These are phyloP conservation scores for Drosophila kanekoi DNA, from an alignment of 2,888 invertebrate genomes.

Conservation along the genomic window DNA sequence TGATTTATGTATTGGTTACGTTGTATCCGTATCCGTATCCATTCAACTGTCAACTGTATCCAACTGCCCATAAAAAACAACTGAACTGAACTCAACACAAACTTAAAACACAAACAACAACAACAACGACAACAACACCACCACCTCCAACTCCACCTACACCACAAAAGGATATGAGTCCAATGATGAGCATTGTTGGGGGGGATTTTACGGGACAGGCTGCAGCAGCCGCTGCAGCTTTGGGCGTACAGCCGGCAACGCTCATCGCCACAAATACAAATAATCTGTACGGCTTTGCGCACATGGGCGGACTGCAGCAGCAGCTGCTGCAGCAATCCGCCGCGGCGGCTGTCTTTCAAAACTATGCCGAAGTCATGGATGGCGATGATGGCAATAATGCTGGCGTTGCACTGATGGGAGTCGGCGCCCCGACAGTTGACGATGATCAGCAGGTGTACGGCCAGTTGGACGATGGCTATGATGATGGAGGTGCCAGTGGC, in stretches of 20 bases:
- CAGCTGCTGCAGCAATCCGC: conserved; percentile 83
- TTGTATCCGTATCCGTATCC: conserved; percentile 58
- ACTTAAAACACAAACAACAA: conserved; percentile 35
- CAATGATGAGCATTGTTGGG: conserved; percentile 85
- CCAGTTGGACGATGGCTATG: conserved; percentile 75
- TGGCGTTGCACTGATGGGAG: conserved; percentile 56
- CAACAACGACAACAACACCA: conserved; percentile 29
- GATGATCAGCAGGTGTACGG: conserved; percentile 79
- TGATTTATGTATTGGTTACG: conserved; percentile 80
- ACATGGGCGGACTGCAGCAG: conserved; percentile 84
- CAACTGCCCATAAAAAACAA: conserved; percentile 56
- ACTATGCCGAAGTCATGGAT: conserved; percentile 82
- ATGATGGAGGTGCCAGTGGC: conserved; percentile 67
- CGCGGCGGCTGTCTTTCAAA: conserved; percentile 83
- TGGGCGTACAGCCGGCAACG: conserved; percentile 82
- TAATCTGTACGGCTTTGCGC: conserved; percentile 83
- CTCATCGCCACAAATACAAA: conserved; percentile 81
- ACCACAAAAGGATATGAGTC: conserved; percentile 84
- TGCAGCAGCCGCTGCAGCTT: conserved; percentile 81
- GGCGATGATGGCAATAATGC: conserved; percentile 55
- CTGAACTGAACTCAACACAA: conserved; percentile 42
- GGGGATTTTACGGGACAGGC: conserved; percentile 85
- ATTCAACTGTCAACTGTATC: conserved; percentile 58
- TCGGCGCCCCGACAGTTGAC: conserved; percentile 47
- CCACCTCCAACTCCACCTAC: conserved; percentile 17